Conservation (phyloP, 1,140 invertebrate genomes). For the Polyergus mexicanus region DNA sequence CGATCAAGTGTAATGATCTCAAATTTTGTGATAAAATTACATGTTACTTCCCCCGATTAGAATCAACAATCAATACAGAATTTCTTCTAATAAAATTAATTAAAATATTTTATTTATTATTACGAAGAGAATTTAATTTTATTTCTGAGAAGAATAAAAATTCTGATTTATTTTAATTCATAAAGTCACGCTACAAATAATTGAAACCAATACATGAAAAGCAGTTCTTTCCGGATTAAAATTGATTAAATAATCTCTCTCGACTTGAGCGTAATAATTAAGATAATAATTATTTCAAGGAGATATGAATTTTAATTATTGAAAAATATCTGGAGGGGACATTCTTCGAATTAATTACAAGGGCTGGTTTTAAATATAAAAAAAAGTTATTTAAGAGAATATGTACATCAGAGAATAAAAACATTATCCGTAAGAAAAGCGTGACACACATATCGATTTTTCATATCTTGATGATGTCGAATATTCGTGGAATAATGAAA, state of each 20-base stretch:
- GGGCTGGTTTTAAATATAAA: background rate
- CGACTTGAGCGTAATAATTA: background rate
- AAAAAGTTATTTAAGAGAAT: constrained; percentile 14
- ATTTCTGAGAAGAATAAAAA: background rate
- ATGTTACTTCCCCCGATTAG: background rate
- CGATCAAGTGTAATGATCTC: background rate
- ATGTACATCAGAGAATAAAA: background rate
- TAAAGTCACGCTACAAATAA: constrained; percentile 16
- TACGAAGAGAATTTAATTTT: constrained; percentile 3
- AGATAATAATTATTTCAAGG: constrained; percentile 12
- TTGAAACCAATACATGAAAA: constrained; percentile 7
- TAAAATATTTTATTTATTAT: background rate
- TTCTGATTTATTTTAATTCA: constrained; percentile 22
- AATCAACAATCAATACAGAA: background rate
- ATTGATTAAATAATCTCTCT: background rate
- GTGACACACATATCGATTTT: constrained; percentile 46
- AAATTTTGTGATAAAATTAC: background rate
- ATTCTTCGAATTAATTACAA: background rate
- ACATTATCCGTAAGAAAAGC: constrained; percentile 24
- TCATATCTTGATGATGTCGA: constrained; percentile 32
- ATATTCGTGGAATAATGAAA: constrained; percentile 12
- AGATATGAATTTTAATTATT: constrained; percentile 2
- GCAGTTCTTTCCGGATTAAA: background rate
- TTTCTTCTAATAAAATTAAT: constrained; percentile 11
- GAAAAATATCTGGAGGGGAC: background rate